Base-by-base conservation (phyloP, 2,113 vertebrate species). In the Hydrochoerus hydrochaeris region DNA sequence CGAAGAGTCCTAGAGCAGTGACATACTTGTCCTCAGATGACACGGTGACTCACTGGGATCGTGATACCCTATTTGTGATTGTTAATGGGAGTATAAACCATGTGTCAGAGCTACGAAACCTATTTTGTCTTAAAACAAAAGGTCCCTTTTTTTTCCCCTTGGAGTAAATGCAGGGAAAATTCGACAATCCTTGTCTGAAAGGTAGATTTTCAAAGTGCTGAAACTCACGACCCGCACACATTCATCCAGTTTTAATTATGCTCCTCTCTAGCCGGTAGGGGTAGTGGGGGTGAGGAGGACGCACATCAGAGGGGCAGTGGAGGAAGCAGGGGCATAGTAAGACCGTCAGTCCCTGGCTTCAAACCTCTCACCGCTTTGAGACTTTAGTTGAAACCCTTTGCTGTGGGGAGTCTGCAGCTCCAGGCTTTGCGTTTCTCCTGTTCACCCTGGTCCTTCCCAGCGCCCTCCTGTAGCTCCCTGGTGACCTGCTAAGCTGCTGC, bases 51-150 rank as follows among this genome's bases (percentile, higher is more conserved):
- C 5, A 80, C 44, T 93, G 60, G 71, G 2, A 73, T 4, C 16
- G 73, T 92, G 52, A 16, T 88, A 38, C 30, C 38, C 80, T 77
- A 88, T 32, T 69, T 94, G 95, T 96, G 89, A 69, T 96, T 94
- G 52, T 91, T 73, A 69, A 94, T 69, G 30, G 30, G 89, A 84
- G 46, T 95, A 88, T 82, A 73, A 81, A 92, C 24, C 32, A 54
- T 67, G 54, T 26, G 80, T 95, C 94, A 83, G 58, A 89, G 54
- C 58, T 73, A 83, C 7, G 58, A 85, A 96, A 60, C 8, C 35
- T 49, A 19, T 32, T 94, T 57, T 86, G 86, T 91, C 46, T 75
- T 35, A 63, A 95, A 89, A 60, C 24, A 80, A 78, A 92, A 35
- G 0, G 28, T 38, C 57, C 32, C 2, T 54, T 88, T 87, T 77